Base-by-base conservation (phyloP, 1,140 invertebrate species). In the Liolophura sinensis region DNA sequence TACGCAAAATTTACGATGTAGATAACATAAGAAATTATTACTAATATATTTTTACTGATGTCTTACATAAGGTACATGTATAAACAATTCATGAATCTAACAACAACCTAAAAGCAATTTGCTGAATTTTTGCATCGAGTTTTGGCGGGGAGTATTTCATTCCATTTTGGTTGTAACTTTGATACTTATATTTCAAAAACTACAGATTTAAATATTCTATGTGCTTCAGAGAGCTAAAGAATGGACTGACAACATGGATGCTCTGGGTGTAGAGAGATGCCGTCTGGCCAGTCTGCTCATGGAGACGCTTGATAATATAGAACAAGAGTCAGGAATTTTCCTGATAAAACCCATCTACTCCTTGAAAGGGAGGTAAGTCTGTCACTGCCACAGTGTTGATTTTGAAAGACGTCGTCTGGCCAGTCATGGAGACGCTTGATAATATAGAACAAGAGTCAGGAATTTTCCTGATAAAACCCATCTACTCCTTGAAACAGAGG, bases 311-410 rank as follows among this genome's bases (percentile, higher is more conserved):
- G 77, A 83, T 58, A 68, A 67, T 25, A 78, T 84, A 52, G 82
- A 84, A 67, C 71, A 80, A 51, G 77, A 84, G 57, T 83, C 82
- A 1, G 83, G 83, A 22, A 77, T 84, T 25, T 84, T 84, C 71
- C 76, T 83, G 14, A 82, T 84, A 65, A 84, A 84, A 70, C 83
- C 83, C 7, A 79, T 83, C 74, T 84, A 78, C 59, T 83, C 83
- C 11, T 84, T 78, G 65, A 73, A 75, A 49, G 77, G 80, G 31
- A 76, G 76, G 82, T 84, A 70, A 68, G 67, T 66, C 12, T 64
- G 12, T 57, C 31, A 40, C 31, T 40, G 49, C 49, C 14, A 51
- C 14, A 51, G 14, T 51, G 49, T 15, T 51, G n/a, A n/a, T n/a
- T n/a, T n/a, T n/a, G 76, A 80, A 27, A 57, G 82, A 48, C 31